phyloP scores from a whole-genome alignment of 2,113 vertebrate species.

The Dipodomys ordii region DNA sequence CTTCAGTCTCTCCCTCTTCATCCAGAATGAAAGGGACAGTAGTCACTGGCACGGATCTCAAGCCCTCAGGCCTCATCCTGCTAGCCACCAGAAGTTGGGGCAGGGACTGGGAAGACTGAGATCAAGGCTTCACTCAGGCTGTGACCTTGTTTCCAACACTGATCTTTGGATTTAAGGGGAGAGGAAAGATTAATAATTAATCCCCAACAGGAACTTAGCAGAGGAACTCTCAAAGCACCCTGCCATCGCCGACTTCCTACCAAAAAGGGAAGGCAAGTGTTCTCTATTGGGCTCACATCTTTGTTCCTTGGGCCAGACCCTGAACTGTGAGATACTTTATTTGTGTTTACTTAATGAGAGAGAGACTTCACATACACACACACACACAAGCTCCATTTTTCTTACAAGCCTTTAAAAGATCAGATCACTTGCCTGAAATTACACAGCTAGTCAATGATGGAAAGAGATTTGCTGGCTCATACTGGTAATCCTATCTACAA shows the following conservation, averaged over 20 bases:
- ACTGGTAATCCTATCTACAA: too few relatives aligned
- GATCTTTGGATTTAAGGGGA: slow-evolving; percentile 59
- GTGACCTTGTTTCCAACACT: slow-evolving; percentile 34
- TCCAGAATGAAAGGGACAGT: background rate
- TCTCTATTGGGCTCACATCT: background rate
- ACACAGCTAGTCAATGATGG: background rate
- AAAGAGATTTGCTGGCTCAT: background rate
- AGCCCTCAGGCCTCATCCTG: background rate
- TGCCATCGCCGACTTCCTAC: background rate
- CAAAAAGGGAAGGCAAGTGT: background rate
- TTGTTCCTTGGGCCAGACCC: background rate
- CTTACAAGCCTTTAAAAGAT: slow-evolving; percentile 8
- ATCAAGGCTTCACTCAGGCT: background rate
- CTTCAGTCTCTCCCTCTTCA: background rate
- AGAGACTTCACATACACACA: too few relatives aligned
- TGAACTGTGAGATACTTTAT: background rate
- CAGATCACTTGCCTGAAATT: slow-evolving; percentile 6
- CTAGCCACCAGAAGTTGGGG: background rate
- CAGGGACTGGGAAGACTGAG: background rate
- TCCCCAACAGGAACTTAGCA: slow-evolving; percentile 26
- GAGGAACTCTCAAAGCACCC: background rate
- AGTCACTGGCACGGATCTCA: background rate
- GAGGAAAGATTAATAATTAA: slow-evolving; percentile 76
- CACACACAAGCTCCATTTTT: background rate
- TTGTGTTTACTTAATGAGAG: background rate